phyloP scores from a whole-genome alignment of 2,113 vertebrate species.

The Pristiophorus japonicus region DNA sequence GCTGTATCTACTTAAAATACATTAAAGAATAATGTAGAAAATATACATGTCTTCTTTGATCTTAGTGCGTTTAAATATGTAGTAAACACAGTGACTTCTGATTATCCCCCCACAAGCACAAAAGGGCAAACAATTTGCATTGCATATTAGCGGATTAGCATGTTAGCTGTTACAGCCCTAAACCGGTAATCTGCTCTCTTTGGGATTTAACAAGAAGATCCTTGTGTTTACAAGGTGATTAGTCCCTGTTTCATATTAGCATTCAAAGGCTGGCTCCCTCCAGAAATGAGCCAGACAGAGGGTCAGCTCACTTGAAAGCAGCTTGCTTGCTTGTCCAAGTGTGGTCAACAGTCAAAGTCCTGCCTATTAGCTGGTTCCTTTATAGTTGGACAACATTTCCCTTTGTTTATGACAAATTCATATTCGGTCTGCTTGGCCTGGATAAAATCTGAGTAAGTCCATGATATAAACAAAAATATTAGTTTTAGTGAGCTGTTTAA shows the following conservation, averaged over 20 bases:
- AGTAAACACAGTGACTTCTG: slow-evolving; percentile 47
- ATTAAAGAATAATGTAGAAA: slow-evolving; percentile 47
- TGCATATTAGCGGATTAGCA: slow-evolving; percentile 43
- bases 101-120: slow-evolving; percentile 49
- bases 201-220: slow-evolving; percentile 43
- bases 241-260: slow-evolving; percentile 42
- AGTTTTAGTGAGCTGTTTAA: neutral
- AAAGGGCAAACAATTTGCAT: slow-evolving; percentile 45
- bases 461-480: neutral
- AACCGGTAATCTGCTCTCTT: slow-evolving; percentile 43
- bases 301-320: neutral
- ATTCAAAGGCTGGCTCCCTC: slow-evolving; percentile 42
- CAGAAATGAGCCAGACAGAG: slow-evolving; percentile 39
- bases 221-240: slow-evolving; percentile 45
- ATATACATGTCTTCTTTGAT: slow-evolving; percentile 57
- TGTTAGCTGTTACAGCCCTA: slow-evolving; percentile 42
- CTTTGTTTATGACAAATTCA: slow-evolving; percentile 40
- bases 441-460: slow-evolving; percentile 44
- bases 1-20: slow-evolving; percentile 51
- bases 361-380: neutral
- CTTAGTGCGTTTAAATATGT: slow-evolving; percentile 46
- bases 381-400: neutral
- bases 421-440: slow-evolving; percentile 42
- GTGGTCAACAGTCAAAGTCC: neutral
- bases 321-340: neutral